Evolutionary conservation across 92 coral and sea anemone species (phyloP).

Genomic region (Anthopleura xanthogrammica): DNA sequence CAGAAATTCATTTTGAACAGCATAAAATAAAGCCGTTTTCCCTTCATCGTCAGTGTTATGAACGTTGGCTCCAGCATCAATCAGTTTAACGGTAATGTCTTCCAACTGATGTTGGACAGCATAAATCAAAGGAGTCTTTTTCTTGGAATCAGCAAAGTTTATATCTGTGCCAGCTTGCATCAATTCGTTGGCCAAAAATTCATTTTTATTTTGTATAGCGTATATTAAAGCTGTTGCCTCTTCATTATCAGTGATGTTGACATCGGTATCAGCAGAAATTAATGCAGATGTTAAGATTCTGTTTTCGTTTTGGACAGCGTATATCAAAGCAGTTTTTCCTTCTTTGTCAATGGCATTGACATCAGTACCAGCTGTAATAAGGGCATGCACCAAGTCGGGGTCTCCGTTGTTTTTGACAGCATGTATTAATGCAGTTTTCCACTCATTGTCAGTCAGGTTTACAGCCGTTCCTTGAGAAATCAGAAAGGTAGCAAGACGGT

Average conservation of each 20-base stretch:
- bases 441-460: neutral
- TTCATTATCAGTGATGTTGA: neutral
- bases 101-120: neutral
- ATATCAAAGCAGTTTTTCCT: neutral
- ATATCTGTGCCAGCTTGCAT: neutral
- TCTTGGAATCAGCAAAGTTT: neutral
- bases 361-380: conserved; percentile 12
- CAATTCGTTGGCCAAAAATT: neutral
- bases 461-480: neutral
- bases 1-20: conserved; percentile 4
- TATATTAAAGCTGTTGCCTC: conserved; percentile 7
- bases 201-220: neutral
- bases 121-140: conserved; percentile 7
- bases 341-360: neutral
- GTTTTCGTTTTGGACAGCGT: neutral
- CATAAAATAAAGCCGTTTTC: conserved; percentile 7
- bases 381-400: neutral
- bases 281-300: neutral
- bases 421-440: conserved; percentile 1
- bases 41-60: neutral
- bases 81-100: neutral
- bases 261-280: conserved; percentile 1
- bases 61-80: neutral
- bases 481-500: neutral
- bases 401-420: neutral